These are phyloP conservation scores for Chelidonichthys spinosus DNA, from an alignment of 2,797 vertebrate species.

Conservation along the genomic window DNA sequence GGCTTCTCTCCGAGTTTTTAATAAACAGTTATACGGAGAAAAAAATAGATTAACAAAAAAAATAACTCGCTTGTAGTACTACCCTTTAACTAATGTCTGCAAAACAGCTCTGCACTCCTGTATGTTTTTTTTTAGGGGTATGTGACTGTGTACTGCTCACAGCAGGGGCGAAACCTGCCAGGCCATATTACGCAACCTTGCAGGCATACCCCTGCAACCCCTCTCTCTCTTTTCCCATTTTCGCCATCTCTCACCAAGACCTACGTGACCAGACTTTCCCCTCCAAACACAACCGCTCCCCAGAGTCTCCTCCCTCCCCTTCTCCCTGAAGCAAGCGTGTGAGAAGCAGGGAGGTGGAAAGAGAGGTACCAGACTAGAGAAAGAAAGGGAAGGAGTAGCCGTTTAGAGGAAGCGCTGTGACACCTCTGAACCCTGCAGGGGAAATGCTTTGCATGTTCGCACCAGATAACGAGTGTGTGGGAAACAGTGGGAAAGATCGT, in stretches of 20 bases:
- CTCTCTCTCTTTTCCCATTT: constrained; percentile 21
- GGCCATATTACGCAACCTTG: constrained; percentile 64
- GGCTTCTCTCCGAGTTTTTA: neutral
- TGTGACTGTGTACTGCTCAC: constrained; percentile 35
- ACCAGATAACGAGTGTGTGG: constrained; percentile 62
- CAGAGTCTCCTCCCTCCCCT: constrained; percentile 4
- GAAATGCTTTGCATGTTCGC: constrained; percentile 66
- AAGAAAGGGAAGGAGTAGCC: neutral
- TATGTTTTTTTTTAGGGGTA: neutral
- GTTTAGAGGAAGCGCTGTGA: constrained; percentile 42
- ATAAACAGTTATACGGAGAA: too few relatives aligned
- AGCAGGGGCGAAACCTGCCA: constrained; percentile 57
- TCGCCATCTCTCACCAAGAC: constrained; percentile 51
- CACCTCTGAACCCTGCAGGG: constrained; percentile 62
- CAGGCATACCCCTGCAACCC: constrained; percentile 50
- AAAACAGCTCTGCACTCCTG: neutral
- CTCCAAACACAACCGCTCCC: constrained; percentile 41
- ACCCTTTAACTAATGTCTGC: neutral
- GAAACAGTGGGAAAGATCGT: constrained; percentile 36
- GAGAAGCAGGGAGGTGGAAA: constrained; percentile 6
- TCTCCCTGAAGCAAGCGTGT: constrained; percentile 29
- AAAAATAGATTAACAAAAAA: neutral
- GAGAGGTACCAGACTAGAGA: constrained; percentile 9
- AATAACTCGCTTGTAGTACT: neutral
- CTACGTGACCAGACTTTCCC: constrained; percentile 69